Evolutionary conservation across 2,113 vertebrate genomes (phyloP).

Genomic region (Rhinopomastus cyanomelas): DNA sequence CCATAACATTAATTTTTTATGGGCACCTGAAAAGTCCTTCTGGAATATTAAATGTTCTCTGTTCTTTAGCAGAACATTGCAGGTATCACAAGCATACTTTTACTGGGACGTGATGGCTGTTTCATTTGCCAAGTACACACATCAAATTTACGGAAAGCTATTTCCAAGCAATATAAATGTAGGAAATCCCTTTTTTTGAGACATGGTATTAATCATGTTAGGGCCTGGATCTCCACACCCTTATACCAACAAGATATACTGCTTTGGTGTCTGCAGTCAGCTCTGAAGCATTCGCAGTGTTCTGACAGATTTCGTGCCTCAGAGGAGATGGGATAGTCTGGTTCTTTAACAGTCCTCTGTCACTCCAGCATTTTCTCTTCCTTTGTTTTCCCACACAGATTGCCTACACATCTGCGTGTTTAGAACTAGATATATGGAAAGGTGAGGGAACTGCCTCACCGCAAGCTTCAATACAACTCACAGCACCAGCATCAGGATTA

Average conservation of each 20-base stretch:
- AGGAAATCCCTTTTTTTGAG: slow-evolving; percentile 63
- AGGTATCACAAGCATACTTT: slow-evolving; percentile 75
- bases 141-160: slow-evolving; percentile 71
- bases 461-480: background rate
- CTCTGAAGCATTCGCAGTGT: slow-evolving; percentile 66
- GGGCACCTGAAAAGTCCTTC: slow-evolving; percentile 54
- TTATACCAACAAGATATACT: slow-evolving; percentile 67
- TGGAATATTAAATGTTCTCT: slow-evolving; percentile 70
- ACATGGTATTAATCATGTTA: slow-evolving; percentile 63
- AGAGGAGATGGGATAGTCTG: background rate
- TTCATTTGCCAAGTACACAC: slow-evolving; percentile 66
- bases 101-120: slow-evolving; percentile 72
- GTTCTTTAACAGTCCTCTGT: background rate
- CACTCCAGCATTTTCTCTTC: background rate
- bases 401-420: background rate
- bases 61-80: slow-evolving; percentile 72
- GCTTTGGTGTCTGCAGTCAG: slow-evolving; percentile 53
- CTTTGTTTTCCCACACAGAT: background rate
- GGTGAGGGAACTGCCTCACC: background rate
- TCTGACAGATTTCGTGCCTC: slow-evolving; percentile 20
- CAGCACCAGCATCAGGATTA: background rate
- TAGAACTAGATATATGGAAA: background rate
- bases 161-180: slow-evolving; percentile 53
- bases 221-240: slow-evolving; percentile 37
- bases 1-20: slow-evolving; percentile 68